A percentile compares a stretch with the other conserved stretches of the same genome.
phyloP scores from a whole-genome alignment of 2,888 invertebrate genomes.

The Drosophila falleni region DNA sequence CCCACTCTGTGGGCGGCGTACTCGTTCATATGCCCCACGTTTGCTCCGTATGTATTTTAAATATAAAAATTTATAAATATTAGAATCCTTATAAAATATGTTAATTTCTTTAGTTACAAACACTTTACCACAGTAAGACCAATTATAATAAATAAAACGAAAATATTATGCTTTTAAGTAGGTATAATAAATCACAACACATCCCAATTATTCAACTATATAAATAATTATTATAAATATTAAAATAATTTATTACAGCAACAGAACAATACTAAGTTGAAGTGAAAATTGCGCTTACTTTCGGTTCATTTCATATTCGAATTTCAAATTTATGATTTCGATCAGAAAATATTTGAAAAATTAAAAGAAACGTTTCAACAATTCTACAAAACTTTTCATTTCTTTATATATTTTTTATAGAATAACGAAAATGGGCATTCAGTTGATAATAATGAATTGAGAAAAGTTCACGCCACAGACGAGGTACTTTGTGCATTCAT shows the following conservation, averaged over 20 bases:
- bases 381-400: constrained; percentile 76
- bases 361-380: constrained; percentile 48
- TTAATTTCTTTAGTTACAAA: constrained; percentile 64
- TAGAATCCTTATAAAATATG: constrained; percentile 30
- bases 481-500: constrained; percentile 86
- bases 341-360: constrained; percentile 16
- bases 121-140: constrained; percentile 34
- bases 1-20: constrained; percentile 93
- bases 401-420: constrained; percentile 84
- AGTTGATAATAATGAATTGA: constrained; percentile 86
- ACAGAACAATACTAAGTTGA: constrained; percentile 51
- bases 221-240: constrained; percentile 45
- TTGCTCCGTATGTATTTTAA: constrained; percentile 87
- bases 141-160: constrained; percentile 23
- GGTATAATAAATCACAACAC: constrained; percentile 65
- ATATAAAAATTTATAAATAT: constrained; percentile 32
- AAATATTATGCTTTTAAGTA: constrained; percentile 68
- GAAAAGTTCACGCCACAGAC: constrained; percentile 86
- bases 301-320: constrained; percentile 26
- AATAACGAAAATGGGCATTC: constrained; percentile 86
- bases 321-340: constrained; percentile 18
- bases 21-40: constrained; percentile 97
- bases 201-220: constrained; percentile 27
- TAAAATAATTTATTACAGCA: constrained; percentile 64
- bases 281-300: constrained; percentile 46